phyloP scores from a whole-genome alignment of 2,797 vertebrate genomes.

The Nannoperca obscura region DNA sequence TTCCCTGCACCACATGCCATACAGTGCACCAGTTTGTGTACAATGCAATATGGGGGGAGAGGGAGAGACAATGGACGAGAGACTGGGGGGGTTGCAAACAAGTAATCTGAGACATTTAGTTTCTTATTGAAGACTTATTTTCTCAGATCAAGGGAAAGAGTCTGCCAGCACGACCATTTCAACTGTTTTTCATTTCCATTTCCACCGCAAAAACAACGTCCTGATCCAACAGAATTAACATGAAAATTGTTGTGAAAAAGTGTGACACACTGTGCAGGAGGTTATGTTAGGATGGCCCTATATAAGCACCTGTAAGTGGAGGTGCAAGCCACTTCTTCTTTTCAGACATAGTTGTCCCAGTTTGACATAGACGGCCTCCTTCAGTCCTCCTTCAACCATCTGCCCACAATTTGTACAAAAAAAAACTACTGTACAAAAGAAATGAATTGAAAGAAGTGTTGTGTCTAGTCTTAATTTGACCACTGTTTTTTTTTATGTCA shows the following conservation, averaged over 20 bases:
- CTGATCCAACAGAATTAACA: neutral
- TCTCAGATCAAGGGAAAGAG: neutral
- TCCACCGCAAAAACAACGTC: neutral
- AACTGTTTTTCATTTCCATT: too few relatives aligned
- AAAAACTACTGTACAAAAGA: neutral
- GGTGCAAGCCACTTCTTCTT: conserved; percentile 20
- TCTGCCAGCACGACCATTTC: neutral
- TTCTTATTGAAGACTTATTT: conserved; percentile 12
- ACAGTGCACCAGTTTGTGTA: conserved; percentile 69
- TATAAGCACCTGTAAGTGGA: neutral
- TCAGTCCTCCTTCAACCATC: conserved; percentile 1
- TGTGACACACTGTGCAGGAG: neutral
- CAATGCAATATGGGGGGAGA: conserved; percentile 55
- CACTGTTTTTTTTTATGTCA: neutral
- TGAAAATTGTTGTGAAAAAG: neutral
- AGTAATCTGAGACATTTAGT: conserved; percentile 38
- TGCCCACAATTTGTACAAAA: neutral
- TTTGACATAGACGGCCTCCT: neutral
- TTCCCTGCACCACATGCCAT: conserved; percentile 77
- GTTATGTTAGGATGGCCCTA: neutral
- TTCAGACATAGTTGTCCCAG: neutral
- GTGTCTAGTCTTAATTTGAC: neutral
- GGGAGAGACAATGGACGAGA: conserved; percentile 15
- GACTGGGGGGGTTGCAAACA: neutral
- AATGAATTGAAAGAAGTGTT: neutral